Base-by-base conservation (phyloP, 2,797 vertebrate species). In the Nothura maculosa region DNA sequence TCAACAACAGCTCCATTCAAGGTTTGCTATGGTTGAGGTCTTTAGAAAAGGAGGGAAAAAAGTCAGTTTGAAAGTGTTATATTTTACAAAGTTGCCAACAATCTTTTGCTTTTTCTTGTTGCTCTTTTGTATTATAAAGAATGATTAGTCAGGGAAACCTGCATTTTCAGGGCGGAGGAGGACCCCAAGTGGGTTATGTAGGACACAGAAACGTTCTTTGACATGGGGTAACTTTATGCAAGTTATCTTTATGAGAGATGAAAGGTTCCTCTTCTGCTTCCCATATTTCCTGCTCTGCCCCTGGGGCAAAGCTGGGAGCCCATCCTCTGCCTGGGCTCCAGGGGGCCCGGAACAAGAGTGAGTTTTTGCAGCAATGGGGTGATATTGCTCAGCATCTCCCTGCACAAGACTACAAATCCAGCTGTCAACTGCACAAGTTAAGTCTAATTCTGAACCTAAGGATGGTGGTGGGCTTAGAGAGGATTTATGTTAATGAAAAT, bases 21-120 rank as follows among this genome's bases (percentile, higher is more conserved):
- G 85, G 16, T 20, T 50, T 80, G 62, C 22, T 91, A 80, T 45
- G 32, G 25, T 1, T 77, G n/a, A 25, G 36, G 21, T 68, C 64
- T 92, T 89, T 34, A 82, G 61, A 76, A 86, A 91, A 84, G 5
- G 47, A 87, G 92, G 47, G 87, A 92, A 87, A 68, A 4, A 6
- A 18, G 18, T 52, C 15, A 24, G 80, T 50, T 10, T 62, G 24
- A 83, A 89, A 90, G 75, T 1, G 0, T 6, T 9, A 10, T 69
- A 30, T 57, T 93, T 91, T 84, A 91, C 2, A 4, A 25, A n/a
- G 19, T n/a, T 73, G 27, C 66, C 69, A 75, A 89, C 50, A 73
- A 38, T 47, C 36, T 81, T 67, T 27, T 72, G 5, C 19, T 85
- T 32, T 10, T 38, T 81, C 55, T 83, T 84, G 17, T 40, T 89